Conservation (phyloP, 37 sponge, comb jelly and placozoan genomes). For the Spongilla lacustris region DNA sequence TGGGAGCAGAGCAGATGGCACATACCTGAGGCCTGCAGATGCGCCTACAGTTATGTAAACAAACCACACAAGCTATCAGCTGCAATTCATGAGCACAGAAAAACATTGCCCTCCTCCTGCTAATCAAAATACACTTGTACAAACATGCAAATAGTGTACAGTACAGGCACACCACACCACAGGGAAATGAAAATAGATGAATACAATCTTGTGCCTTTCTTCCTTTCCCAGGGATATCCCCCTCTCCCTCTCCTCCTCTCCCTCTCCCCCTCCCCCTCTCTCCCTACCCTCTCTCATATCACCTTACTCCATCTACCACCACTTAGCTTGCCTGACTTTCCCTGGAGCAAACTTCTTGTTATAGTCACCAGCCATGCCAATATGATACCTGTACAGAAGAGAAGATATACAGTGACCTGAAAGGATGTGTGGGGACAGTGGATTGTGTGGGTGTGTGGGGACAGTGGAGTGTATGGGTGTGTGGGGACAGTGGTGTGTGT, state of each 20-base stretch:
- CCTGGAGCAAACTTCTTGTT: conserved; percentile 67
- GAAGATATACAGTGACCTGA: neutral
- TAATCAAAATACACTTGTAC: too few species aligned
- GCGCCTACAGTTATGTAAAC: neutral
- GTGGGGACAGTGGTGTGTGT: too few species aligned
- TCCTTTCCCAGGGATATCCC: too few species aligned
- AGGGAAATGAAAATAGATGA: too few species aligned
- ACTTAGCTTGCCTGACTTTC: conserved; percentile 31
- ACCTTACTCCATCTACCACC: neutral
- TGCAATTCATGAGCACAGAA: neutral
- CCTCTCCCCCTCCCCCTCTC: neutral
- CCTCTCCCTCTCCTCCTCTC: too few species aligned
- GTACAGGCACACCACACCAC: too few species aligned
- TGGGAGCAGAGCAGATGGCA: neutral
- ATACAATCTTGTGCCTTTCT: too few species aligned
- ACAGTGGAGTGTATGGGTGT: too few species aligned
- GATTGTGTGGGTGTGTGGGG: neutral
- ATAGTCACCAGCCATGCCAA: conserved; percentile 7
- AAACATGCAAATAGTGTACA: too few species aligned
- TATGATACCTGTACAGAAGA: conserved; percentile 45
- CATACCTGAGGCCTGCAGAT: too few species aligned
- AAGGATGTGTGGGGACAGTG: neutral
- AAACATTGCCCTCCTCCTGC: neutral
- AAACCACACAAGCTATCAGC: too few species aligned
- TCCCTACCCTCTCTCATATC: neutral